A percentile compares a stretch with the other conserved stretches of the same genome.
phyloP scores from a whole-genome alignment of 2,113 vertebrate species.

The Vulpes lagopus region DNA sequence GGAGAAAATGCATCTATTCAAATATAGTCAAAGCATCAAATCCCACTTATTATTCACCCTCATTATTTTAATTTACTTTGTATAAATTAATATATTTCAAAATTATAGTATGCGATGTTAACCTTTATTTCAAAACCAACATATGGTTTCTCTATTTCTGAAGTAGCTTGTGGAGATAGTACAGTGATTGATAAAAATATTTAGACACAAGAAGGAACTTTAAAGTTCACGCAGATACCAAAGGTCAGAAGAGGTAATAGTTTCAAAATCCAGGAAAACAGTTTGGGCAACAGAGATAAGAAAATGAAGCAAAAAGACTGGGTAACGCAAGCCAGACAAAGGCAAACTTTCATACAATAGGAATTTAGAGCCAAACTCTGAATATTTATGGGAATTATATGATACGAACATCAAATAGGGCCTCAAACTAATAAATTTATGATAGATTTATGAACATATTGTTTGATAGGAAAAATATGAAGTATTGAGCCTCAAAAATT shows the following conservation, averaged over 20 bases:
- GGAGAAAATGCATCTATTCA: background rate
- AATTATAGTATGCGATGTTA: background rate
- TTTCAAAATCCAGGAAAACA: background rate
- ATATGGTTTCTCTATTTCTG: background rate
- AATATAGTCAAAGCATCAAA: background rate
- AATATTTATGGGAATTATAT: background rate
- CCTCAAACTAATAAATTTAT: background rate
- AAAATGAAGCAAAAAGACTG: background rate
- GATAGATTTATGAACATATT: background rate
- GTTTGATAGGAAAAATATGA: background rate
- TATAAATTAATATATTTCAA: background rate
- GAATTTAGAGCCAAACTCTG: background rate
- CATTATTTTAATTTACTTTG: conserved; percentile 46
- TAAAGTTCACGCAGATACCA: background rate
- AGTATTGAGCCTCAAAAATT: background rate
- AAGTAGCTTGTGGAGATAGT: background rate
- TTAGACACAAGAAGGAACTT: background rate
- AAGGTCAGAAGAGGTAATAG: background rate
- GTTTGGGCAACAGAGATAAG: background rate
- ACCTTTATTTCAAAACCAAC: conserved; percentile 38
- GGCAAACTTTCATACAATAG: background rate
- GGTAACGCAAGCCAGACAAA: background rate
- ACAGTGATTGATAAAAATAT: background rate
- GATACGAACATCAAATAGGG: background rate
- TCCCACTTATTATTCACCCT: background rate